Evolutionary conservation across 2,888 invertebrate genomes (phyloP).

Genomic region (Dinocampus coccinellae): DNA sequence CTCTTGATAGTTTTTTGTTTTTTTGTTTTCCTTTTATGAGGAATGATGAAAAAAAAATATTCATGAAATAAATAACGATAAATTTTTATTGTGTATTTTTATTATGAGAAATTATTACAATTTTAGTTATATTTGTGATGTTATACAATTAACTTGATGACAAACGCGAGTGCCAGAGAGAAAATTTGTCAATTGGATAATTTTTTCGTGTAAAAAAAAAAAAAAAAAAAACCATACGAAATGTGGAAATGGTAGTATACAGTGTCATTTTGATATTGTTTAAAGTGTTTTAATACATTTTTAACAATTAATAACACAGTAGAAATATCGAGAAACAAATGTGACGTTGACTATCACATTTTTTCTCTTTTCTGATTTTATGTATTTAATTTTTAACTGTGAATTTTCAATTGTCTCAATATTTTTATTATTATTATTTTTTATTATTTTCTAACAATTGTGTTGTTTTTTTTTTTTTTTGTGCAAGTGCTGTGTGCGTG

Average conservation of each 20-base stretch:
- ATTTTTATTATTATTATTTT: too few relatives aligned
- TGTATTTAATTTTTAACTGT: slow-evolving; percentile 24
- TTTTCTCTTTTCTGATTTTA: slow-evolving; percentile 24
- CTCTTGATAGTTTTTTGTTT: too few relatives aligned
- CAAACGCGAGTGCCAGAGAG: not conserved
- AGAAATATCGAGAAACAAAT: slow-evolving; percentile 29
- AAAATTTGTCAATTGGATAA: not conserved
- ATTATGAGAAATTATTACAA: not conserved
- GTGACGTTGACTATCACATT: slow-evolving; percentile 30
- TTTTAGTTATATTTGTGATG: too few relatives aligned
- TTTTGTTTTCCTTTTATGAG: too few relatives aligned
- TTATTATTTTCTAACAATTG: too few relatives aligned
- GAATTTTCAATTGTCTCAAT: not conserved
- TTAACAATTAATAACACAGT: not conserved
- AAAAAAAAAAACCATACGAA: too few relatives aligned
- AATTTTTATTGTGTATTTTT: not conserved
- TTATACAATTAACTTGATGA: not conserved
- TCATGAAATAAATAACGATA: not conserved
- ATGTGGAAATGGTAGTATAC: slow-evolving; percentile 23
- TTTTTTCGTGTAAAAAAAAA: not conserved
- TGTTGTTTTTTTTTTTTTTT: not conserved
- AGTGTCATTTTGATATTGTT: not conserved
- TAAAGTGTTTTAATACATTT: not conserved
- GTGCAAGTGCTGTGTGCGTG: not conserved
- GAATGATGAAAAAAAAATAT: not conserved